A percentile compares a stretch with the other conserved stretches of the same genome.
phyloP scores from a whole-genome alignment of 2,797 vertebrate species.

The Sylvia borin region DNA sequence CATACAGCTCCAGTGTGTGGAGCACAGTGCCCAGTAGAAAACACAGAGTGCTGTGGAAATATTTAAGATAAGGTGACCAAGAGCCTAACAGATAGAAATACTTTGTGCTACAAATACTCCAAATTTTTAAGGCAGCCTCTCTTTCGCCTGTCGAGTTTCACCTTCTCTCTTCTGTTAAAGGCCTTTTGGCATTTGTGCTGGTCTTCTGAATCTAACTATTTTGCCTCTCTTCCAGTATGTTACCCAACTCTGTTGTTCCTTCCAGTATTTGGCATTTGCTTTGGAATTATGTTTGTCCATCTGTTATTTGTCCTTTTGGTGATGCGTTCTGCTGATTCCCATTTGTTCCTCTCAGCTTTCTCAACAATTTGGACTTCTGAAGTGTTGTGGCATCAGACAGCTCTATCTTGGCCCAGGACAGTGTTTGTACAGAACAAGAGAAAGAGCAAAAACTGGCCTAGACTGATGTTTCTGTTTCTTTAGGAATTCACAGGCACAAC shows the following conservation, averaged over 20 bases:
- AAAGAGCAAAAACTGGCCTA: slow-evolving; percentile 17
- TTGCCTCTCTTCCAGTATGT: slow-evolving; percentile 54
- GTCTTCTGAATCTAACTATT: slow-evolving; percentile 56
- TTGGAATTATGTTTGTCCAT: slow-evolving; percentile 77
- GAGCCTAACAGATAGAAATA: not conserved
- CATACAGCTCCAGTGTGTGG: not conserved
- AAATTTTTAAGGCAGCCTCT: not conserved
- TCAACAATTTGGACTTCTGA: slow-evolving; percentile 52
- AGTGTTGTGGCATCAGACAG: slow-evolving; percentile 45
- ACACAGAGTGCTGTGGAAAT: not conserved
- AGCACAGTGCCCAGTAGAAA: not conserved
- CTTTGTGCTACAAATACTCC: not conserved
- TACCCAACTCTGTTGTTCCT: slow-evolving; percentile 73
- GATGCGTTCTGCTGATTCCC: slow-evolving; percentile 64
- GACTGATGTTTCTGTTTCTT: not conserved
- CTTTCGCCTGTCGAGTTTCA: not conserved
- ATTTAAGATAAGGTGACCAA: not conserved
- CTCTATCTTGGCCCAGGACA: slow-evolving; percentile 3
- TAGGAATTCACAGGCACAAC: not conserved
- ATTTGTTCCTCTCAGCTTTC: slow-evolving; percentile 63
- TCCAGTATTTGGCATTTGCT: slow-evolving; percentile 72
- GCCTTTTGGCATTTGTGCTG: slow-evolving; percentile 31
- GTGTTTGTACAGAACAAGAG: not conserved
- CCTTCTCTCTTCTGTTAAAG: slow-evolving; percentile 30
- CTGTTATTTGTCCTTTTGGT: slow-evolving; percentile 79